Evolutionary conservation across 2,888 invertebrate genomes (phyloP).

Genomic region (Minunthozetes semirufus): DNA sequence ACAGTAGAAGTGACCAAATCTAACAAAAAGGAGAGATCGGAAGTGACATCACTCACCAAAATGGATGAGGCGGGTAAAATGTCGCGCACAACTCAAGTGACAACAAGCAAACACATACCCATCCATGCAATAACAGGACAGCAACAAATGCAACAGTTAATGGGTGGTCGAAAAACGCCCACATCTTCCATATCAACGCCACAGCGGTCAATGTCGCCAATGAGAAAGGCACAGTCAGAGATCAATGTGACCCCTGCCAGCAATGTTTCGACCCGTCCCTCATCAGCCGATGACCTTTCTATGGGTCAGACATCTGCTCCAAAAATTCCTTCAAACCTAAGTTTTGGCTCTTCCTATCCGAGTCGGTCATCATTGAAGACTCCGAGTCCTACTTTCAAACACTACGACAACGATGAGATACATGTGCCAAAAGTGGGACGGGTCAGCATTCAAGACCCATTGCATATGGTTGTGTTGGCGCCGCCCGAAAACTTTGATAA

Average conservation of each 20-base stretch:
- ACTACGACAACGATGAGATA: constrained; percentile 8
- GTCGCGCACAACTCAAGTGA: constrained; percentile 32
- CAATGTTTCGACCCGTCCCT: constrained; percentile 30
- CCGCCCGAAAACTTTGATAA: constrained; percentile 2
- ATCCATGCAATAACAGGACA: background rate
- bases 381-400: constrained; percentile 19
- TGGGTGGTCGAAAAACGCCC: background rate
- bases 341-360: background rate
- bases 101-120: constrained; percentile 30
- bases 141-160: background rate
- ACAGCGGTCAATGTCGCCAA: constrained; percentile 1
- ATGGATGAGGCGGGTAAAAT: constrained; percentile 35
- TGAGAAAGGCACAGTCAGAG: constrained; percentile 34
- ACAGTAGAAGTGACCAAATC: constrained; percentile 23
- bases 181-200: background rate
- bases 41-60: constrained; percentile 32
- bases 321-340: background rate
- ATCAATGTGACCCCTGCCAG: constrained; percentile 22
- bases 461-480: constrained; percentile 15
- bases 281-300: constrained; percentile 36
- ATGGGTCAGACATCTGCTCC: background rate
- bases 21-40: constrained; percentile 23
- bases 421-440: constrained; percentile 13
- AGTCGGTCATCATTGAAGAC: constrained; percentile 18
- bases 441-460: constrained; percentile 19